Base-by-base conservation (phyloP, 2,888 invertebrate genomes). In the Caenorhabditis sulstoni region DNA sequence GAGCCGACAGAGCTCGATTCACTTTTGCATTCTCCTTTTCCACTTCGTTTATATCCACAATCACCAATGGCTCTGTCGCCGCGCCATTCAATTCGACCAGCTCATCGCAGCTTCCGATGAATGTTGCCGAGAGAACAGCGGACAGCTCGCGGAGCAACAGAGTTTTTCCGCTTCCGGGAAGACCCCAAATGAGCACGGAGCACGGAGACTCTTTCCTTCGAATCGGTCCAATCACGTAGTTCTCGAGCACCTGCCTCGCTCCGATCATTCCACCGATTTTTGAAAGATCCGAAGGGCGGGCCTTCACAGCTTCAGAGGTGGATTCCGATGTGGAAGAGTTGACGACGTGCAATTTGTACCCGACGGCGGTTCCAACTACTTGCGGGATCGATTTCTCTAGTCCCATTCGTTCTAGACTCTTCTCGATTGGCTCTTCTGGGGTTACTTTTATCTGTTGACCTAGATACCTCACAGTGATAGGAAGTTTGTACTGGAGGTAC, bases 91-190 rank as follows among this genome's bases (percentile, higher is more conserved):
- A 23, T 47, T 74, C 67, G 0, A 39, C 39, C 0, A 71, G 41
- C 20, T 64, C 57, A 0, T 71, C 71, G 12, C 49, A 71, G 39
- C 50, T 71, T 20, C 57, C 57, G 18, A 64, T 49, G 35, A 53
- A 65, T 8, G 65, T 59, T 5, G 47, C 64, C 11, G 55, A 76
- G 3, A 85, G 45, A 20, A 77, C 66, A 8, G 52, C 20, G 5
- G 76, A 70, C 3, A 87, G 22, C 9, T 85, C 71, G 37, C 79
- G 61, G 41, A 88, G 79, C 14, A 88, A 22, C 53, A 84, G 58
- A 0, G 86, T 76, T 65, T 88, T 88, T 61, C 88, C 88, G 52
- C 78, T 81, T 41, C 88, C 88, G 3, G 87, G 85, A n/a, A 86
- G 68, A 23, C 87, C 88, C 79, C 81, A 86, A 29, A 88, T 47